Percentiles rank a stretch among this genome's conserved stretches.
Evolutionary conservation across 2,797 vertebrate species (phyloP).

Genomic region (Phataginus tetradactyla): DNA sequence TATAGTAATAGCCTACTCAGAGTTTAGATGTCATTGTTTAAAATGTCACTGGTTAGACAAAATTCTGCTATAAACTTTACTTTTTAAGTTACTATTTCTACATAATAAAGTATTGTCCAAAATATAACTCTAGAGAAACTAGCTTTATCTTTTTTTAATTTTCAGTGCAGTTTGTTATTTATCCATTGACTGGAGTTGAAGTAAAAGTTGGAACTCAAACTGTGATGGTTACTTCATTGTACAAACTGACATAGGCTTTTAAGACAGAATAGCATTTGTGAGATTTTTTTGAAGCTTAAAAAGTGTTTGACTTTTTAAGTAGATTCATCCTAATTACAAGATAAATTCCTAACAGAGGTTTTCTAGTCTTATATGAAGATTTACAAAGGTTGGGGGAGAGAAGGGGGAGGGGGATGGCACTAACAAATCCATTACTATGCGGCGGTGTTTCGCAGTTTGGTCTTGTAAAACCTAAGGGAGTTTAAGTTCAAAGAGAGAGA

Average conservation of each 20-base stretch:
- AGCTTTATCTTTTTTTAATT: neutral
- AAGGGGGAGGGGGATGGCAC: neutral
- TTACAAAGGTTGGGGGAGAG: neutral
- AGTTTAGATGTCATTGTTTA: constrained; percentile 8
- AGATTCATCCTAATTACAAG: constrained; percentile 22
- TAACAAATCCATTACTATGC: neutral
- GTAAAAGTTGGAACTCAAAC: constrained; percentile 45
- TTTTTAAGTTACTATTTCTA: constrained; percentile 35
- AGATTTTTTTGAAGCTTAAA: constrained; percentile 74
- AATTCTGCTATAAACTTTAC: neutral
- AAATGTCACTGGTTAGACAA: constrained; percentile 24
- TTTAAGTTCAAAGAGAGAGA: constrained; percentile 6
- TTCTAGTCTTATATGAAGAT: neutral
- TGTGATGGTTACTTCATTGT: constrained; percentile 70
- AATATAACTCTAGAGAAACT: neutral
- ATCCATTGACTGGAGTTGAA: neutral
- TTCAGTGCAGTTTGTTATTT: constrained; percentile 24
- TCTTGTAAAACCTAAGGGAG: neutral
- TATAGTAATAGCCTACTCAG: neutral
- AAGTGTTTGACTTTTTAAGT: constrained; percentile 61
- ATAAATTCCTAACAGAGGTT: neutral
- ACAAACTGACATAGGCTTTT: constrained; percentile 74
- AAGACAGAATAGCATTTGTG: constrained; percentile 71
- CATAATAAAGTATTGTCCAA: neutral
- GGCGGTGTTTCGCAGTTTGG: constrained; percentile 27